Evolutionary conservation across 2,888 invertebrate genomes (phyloP).

Genomic region (Ptychoptera albimana): DNA sequence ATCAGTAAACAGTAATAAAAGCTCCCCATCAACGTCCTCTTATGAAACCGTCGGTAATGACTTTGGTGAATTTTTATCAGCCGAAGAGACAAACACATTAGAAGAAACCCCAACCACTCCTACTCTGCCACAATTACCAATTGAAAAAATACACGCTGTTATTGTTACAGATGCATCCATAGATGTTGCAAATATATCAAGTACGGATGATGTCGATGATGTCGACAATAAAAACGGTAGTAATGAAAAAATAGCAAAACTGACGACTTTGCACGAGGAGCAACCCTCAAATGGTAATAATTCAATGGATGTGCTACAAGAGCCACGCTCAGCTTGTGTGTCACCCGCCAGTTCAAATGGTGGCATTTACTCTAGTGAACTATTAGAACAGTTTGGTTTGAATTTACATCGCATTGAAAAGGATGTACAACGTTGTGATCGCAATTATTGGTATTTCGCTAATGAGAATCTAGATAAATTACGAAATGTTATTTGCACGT

Average conservation of each 20-base stretch:
- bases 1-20: conserved; percentile 14
- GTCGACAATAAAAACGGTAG: conserved; percentile 36
- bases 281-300: conserved; percentile 18
- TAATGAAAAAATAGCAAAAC: no score
- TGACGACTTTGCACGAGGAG: conserved; percentile 43
- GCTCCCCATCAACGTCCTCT: conserved; percentile 27
- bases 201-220: conserved; percentile 19
- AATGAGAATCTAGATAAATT: conserved; percentile 80
- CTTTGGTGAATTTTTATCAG: conserved; percentile 19
- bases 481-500: conserved; percentile 93
- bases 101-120: not conserved
- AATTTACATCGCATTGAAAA: conserved; percentile 93
- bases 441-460: conserved; percentile 87
- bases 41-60: conserved; percentile 31
- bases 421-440: conserved; percentile 88
- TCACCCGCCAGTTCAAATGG: conserved; percentile 86
- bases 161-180: conserved; percentile 58
- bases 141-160: conserved; percentile 35
- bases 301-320: conserved; percentile 22
- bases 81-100: not conserved
- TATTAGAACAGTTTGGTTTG: conserved; percentile 68
- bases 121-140: not conserved
- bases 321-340: conserved; percentile 49
- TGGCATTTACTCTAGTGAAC: conserved; percentile 74
- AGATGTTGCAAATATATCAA: conserved; percentile 35